phyloP scores from a whole-genome alignment of 2,113 vertebrate species.

The Stictonetta naevosa region DNA sequence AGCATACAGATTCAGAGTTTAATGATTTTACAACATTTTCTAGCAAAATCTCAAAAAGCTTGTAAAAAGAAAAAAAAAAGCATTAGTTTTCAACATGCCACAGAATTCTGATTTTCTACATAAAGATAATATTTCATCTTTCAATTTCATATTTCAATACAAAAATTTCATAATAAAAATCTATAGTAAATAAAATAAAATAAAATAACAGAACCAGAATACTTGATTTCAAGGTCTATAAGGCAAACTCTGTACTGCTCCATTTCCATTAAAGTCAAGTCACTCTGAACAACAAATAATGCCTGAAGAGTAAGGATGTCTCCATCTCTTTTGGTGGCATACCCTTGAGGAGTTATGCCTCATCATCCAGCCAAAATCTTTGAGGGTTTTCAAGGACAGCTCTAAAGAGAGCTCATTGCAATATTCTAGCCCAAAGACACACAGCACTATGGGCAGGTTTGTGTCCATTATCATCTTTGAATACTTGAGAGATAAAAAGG shows the following conservation, averaged over 20 bases:
- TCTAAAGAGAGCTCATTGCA: not conserved
- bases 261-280: not conserved
- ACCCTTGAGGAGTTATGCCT: not conserved
- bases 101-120: not conserved
- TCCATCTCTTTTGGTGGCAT: not conserved
- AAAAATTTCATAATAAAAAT: not conserved
- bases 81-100: not conserved
- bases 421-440: constrained; percentile 1
- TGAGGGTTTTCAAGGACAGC: constrained; percentile 50
- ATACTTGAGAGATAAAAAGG: constrained; percentile 55
- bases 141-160: too few species aligned
- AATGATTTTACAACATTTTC: not conserved
- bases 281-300: not conserved
- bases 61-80: not conserved
- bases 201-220: not conserved
- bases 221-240: not conserved
- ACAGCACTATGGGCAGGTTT: not conserved
- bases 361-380: constrained; percentile 26
- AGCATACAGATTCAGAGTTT: not conserved
- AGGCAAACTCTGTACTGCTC: not conserved
- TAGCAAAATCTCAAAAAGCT: not conserved
- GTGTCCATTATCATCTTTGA: constrained; percentile 1
- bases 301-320: not conserved
- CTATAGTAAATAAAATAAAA: too few species aligned
- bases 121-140: not conserved